Evolutionary conservation across 1,140 invertebrate genomes (phyloP).

Genomic region (Brachionus sp.): DNA sequence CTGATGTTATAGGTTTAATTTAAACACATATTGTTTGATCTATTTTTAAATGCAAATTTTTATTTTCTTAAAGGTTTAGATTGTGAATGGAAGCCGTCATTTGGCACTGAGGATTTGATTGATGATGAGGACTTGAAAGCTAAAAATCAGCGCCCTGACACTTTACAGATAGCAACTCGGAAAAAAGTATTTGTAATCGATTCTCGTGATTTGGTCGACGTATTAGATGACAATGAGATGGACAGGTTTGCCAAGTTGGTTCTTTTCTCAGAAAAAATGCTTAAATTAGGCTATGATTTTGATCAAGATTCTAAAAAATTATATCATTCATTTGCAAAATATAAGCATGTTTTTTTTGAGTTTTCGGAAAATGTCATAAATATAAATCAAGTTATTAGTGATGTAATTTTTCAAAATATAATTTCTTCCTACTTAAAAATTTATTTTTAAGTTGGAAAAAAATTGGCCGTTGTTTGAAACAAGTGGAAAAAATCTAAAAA

Average conservation of each 20-base stretch:
- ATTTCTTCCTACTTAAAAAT: background rate
- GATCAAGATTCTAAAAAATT: constrained; percentile 43
- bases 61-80: constrained; percentile 1
- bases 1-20: background rate
- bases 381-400: constrained; percentile 35
- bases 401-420: background rate
- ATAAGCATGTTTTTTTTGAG: constrained; percentile 14
- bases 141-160: constrained; percentile 20
- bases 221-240: background rate
- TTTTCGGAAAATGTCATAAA: constrained; percentile 33
- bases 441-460: constrained; percentile 20
- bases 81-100: constrained; percentile 42
- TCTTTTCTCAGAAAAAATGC: constrained; percentile 33
- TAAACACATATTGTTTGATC: background rate
- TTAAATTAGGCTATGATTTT: constrained; percentile 36
- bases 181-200: constrained; percentile 22
- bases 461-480: background rate
- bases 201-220: background rate
- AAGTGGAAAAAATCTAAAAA: background rate
- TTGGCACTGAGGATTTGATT: constrained; percentile 22
- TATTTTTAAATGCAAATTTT: background rate
- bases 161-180: constrained; percentile 39
- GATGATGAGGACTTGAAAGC: constrained; percentile 2
- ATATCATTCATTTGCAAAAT: constrained; percentile 26
- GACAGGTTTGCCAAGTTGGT: constrained; percentile 12